Percentiles rank a stretch among this genome's conserved stretches.
These are phyloP conservation scores for Hipparchia sbordonii DNA, from an alignment of 2,888 invertebrate genomes.

Conservation along the genomic window DNA sequence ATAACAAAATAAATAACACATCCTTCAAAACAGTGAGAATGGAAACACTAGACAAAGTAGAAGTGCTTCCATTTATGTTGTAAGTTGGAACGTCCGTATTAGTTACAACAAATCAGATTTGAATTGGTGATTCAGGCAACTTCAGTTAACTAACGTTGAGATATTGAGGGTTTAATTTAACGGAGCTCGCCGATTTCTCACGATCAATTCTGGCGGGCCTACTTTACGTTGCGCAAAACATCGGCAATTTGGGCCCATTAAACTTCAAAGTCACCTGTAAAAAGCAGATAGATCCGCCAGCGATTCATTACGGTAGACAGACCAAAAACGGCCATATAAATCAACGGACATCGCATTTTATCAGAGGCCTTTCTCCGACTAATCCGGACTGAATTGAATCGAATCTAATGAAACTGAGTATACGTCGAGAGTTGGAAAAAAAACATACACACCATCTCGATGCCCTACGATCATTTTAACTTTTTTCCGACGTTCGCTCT, in stretches of 20 bases:
- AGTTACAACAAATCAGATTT: not conserved
- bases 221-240: slow-evolving; percentile 39
- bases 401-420: slow-evolving; percentile 78
- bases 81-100: not conserved
- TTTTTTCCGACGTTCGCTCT: slow-evolving; percentile 77
- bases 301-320: slow-evolving; percentile 73
- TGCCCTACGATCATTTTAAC: slow-evolving; percentile 80
- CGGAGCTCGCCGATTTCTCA: slow-evolving; percentile 37
- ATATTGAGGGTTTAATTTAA: slow-evolving; percentile 20
- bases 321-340: slow-evolving; percentile 72
- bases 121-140: not conserved
- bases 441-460: slow-evolving; percentile 63
- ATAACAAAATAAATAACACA: not conserved
- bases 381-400: slow-evolving; percentile 80
- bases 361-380: slow-evolving; percentile 76
- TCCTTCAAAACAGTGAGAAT: not conserved
- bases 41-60: not conserved
- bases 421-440: slow-evolving; percentile 66
- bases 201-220: slow-evolving; percentile 34
- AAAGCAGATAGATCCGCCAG: slow-evolving; percentile 57
- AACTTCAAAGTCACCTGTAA: slow-evolving; percentile 46
- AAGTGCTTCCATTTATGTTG: not conserved
- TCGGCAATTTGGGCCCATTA: slow-evolving; percentile 40
- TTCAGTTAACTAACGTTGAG: slow-evolving; percentile 11
- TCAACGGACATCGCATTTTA: slow-evolving; percentile 75